Evolutionary conservation across 2,888 invertebrate species (phyloP).

Genomic region (Acronicta leporina): DNA sequence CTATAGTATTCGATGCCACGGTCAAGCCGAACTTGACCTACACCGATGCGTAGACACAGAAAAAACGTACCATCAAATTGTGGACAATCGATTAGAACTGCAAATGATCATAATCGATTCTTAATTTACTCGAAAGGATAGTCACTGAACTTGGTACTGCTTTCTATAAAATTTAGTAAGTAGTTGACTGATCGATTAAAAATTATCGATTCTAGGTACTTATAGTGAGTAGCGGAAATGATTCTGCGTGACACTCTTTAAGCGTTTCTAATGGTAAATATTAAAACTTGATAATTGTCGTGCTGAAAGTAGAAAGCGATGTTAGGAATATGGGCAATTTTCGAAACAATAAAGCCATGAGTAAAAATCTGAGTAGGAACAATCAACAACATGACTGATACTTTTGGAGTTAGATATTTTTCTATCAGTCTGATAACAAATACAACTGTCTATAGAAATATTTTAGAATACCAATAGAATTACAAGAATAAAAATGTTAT

Average conservation of each 20-base stretch:
- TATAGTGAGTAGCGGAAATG: background rate
- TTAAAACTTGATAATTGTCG: constrained; percentile 1
- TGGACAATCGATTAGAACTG: constrained; percentile 53
- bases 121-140: constrained; percentile 12
- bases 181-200: background rate
- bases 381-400: no score
- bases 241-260: background rate
- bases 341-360: no score
- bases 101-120: constrained; percentile 39
- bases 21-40: constrained; percentile 77
- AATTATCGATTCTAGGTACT: constrained; percentile 1
- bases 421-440: background rate
- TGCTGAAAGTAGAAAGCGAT: no score
- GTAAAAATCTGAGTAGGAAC: no score
- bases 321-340: no score
- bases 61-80: constrained; percentile 52
- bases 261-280: constrained; percentile 9
- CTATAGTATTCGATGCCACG: constrained; percentile 72
- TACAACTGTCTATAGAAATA: background rate
- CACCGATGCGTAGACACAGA: constrained; percentile 63
- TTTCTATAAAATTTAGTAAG: constrained; percentile 18
- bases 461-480: constrained; percentile 5
- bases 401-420: background rate
- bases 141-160: constrained; percentile 11
- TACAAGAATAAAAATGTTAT: background rate